Evolutionary conservation across 2,113 vertebrate genomes (phyloP).

Genomic region (Eidolon helvum): DNA sequence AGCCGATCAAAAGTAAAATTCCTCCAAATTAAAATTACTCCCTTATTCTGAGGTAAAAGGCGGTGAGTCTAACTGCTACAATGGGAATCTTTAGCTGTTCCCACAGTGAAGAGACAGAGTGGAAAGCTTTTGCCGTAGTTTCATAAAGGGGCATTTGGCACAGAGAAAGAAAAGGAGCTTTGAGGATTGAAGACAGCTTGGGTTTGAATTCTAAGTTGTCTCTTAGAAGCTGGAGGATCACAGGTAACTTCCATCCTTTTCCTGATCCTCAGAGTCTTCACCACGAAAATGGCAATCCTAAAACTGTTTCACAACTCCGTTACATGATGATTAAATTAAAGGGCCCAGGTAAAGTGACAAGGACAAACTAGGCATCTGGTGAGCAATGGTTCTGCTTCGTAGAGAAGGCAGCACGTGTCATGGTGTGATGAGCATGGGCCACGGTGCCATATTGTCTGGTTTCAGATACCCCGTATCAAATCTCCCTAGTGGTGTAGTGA

Average conservation of each 20-base stretch:
- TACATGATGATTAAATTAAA: background rate
- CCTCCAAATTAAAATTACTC: background rate
- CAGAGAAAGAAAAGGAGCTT: background rate
- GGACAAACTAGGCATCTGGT: background rate
- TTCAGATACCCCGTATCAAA: fast-evolving
- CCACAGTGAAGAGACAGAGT: background rate
- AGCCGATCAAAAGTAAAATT: background rate
- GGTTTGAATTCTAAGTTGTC: background rate
- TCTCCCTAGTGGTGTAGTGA: fast-evolving
- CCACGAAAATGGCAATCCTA: background rate
- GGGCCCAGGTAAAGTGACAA: background rate
- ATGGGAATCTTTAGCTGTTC: background rate
- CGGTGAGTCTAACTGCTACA: background rate
- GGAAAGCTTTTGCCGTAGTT: background rate
- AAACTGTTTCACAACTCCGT: background rate
- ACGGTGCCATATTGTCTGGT: fast-evolving
- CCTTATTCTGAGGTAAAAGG: background rate
- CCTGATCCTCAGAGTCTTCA: fast-evolving
- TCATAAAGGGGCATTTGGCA: background rate
- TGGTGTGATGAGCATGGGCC: fast-evolving
- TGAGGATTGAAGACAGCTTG: background rate
- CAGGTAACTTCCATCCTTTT: fast-evolving
- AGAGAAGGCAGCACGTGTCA: fast-evolving
- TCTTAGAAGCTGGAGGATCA: background rate
- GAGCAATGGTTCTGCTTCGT: fast-evolving